These are phyloP conservation scores for Drosophila trichaetosa DNA, from an alignment of 2,888 invertebrate species.

Conservation along the genomic window DNA sequence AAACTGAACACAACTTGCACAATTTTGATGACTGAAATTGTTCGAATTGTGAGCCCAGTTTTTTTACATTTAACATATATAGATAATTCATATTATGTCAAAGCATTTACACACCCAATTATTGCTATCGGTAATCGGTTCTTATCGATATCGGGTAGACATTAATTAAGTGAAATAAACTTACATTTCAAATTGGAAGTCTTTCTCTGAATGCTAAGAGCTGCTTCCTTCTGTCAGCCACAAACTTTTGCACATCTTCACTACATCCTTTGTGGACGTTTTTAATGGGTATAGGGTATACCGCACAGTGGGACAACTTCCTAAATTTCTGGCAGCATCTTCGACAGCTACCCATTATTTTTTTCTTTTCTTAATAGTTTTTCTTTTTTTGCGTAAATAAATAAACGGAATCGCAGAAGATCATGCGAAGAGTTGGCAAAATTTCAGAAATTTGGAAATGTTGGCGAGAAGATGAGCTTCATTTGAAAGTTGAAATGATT, in stretches of 20 bases:
- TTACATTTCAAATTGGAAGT: neutral
- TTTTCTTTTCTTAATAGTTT: constrained; percentile 8
- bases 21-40: too few species aligned
- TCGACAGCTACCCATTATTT: constrained; percentile 10
- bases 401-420: constrained; percentile 9
- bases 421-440: constrained; percentile 14
- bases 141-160: neutral
- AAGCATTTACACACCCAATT: too few species aligned
- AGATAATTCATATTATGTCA: neutral
- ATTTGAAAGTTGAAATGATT: constrained; percentile 5
- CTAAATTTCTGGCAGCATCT: constrained; percentile 1
- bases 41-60: too few species aligned
- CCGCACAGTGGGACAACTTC: constrained; percentile 13
- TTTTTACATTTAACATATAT: too few species aligned
- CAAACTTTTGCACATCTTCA: neutral
- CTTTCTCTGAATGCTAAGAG: neutral
- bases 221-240: neutral
- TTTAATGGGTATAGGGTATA: neutral
- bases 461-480: neutral
- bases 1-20: neutral
- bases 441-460: neutral
- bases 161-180: neutral
- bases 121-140: neutral
- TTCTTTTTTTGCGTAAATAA: constrained; percentile 12
- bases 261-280: too few species aligned